These are phyloP conservation scores for Lethrus apterus DNA, from an alignment of 1,140 invertebrate species.

Conservation along the genomic window DNA sequence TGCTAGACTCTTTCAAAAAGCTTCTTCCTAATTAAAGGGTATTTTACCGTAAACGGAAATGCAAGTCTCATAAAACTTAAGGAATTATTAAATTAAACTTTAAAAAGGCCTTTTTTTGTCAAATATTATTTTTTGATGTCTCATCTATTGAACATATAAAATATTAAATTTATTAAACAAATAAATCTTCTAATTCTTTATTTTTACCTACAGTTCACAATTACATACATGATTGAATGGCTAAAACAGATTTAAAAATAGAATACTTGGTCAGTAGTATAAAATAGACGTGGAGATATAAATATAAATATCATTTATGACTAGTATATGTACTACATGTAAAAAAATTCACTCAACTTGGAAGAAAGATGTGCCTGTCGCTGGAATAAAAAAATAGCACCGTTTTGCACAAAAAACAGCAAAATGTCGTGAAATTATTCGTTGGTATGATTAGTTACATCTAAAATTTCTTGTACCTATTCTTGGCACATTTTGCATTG, in stretches of 20 bases:
- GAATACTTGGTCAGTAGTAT: conserved; percentile 20
- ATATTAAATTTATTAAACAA: no score
- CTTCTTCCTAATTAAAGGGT: no score
- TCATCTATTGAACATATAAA: no score
- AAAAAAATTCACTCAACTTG: not conserved
- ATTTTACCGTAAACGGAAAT: no score
- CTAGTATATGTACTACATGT: conserved; percentile 12
- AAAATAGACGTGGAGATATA: conserved; percentile 17
- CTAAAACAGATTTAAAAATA: not conserved
- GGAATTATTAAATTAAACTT: no score
- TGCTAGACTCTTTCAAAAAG: no score
- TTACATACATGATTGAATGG: conserved; percentile 4
- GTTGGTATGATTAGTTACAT: not conserved
- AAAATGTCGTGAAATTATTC: not conserved
- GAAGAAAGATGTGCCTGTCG: not conserved
- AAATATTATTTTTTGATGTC: no score
- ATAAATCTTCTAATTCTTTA: not conserved
- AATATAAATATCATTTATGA: conserved; percentile 19
- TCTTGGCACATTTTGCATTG: conserved; percentile 8
- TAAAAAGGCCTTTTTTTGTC: no score
- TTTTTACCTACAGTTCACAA: conserved; percentile 2
- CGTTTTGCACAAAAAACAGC: not conserved
- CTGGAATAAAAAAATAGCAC: conserved; percentile 11
- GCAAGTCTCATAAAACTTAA: no score
- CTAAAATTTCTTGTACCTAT: not conserved